Evolutionary conservation across 2,113 vertebrate species (phyloP).

Genomic region (Vidua macroura): DNA sequence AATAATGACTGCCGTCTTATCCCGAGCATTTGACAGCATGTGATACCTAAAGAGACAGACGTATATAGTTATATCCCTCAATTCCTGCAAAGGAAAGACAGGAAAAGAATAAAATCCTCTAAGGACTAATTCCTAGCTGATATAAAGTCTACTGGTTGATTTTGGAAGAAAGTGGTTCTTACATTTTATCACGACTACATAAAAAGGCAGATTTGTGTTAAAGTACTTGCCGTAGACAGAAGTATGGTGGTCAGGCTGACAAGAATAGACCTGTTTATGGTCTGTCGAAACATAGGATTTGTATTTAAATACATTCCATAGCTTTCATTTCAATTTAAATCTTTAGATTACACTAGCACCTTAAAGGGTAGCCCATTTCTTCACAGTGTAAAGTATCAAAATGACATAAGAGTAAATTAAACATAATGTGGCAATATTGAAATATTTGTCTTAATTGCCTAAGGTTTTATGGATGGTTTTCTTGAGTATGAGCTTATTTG

Average conservation of each 20-base stretch:
- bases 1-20: background rate
- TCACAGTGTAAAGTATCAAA: background rate
- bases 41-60: background rate
- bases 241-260: background rate
- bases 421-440: background rate
- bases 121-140: background rate
- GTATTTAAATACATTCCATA: background rate
- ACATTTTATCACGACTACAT: background rate
- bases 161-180: background rate
- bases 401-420: background rate
- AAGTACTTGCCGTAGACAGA: accelerated
- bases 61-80: background rate
- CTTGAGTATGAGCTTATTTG: background rate
- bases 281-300: background rate
- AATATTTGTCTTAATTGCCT: background rate
- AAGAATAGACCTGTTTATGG: background rate
- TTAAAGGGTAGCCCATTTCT: background rate
- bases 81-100: background rate
- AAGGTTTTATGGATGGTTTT: background rate
- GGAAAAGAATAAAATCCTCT: background rate
- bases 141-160: background rate
- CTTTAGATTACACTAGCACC: background rate
- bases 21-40: background rate
- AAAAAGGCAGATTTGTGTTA: background rate
- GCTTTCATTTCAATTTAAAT: background rate